Evolutionary conservation across 2,888 invertebrate genomes (phyloP).

Genomic region (Entomobrya proxima): DNA sequence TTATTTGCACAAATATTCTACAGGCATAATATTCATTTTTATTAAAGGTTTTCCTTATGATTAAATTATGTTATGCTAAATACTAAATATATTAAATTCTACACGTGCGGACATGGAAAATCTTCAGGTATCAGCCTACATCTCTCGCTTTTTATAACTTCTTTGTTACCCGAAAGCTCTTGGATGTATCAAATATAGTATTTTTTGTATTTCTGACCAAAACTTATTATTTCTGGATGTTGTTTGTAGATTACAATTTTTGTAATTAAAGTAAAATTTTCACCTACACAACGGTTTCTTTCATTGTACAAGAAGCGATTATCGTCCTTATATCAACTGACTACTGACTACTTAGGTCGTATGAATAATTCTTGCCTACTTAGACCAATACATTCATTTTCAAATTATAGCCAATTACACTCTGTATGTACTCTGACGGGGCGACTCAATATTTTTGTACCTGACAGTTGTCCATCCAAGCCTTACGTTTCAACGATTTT

Average conservation of each 20-base stretch:
- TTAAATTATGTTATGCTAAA: neutral
- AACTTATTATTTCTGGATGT: conserved; percentile 6
- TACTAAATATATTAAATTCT: neutral
- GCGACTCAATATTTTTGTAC: neutral
- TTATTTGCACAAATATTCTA: neutral
- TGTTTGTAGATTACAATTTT: neutral
- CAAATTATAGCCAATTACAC: too few relatives aligned
- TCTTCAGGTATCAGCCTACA: conserved; percentile 67
- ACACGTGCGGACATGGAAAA: conserved; percentile 48
- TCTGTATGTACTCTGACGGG: neutral
- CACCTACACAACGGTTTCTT: neutral
- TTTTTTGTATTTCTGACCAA: conserved; percentile 27
- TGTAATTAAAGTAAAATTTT: conserved; percentile 1
- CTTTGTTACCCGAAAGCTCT: conserved; percentile 68
- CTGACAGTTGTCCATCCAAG: neutral
- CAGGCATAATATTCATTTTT: neutral
- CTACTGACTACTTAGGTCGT: neutral
- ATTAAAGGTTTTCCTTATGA: neutral
- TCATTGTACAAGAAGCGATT: conserved; percentile 1
- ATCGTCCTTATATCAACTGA: too few relatives aligned
- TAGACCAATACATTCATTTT: too few relatives aligned
- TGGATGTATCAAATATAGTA: conserved; percentile 68
- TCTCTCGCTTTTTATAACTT: conserved; percentile 59
- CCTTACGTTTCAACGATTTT: neutral
- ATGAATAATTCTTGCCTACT: neutral